These are phyloP conservation scores for Diabrotica undecimpunctata DNA, from an alignment of 1,140 invertebrate species.

Conservation along the genomic window DNA sequence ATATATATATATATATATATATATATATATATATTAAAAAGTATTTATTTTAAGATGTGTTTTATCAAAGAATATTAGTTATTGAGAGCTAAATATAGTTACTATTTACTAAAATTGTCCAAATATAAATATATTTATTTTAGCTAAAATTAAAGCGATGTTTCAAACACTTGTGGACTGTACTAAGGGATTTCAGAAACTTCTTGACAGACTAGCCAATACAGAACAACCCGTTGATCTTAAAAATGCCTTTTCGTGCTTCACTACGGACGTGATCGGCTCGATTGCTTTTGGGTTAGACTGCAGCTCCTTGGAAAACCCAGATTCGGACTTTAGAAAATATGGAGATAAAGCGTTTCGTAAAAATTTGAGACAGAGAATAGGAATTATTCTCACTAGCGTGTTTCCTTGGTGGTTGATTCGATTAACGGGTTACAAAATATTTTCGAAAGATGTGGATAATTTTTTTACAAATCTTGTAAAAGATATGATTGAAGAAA, in stretches of 20 bases:
- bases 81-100: too few species aligned
- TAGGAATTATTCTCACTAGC: background rate
- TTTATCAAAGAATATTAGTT: too few species aligned
- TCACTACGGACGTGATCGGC: constrained; percentile 21
- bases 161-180: constrained; percentile 24
- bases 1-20: too few species aligned
- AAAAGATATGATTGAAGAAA: constrained; percentile 38
- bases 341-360: constrained; percentile 3
- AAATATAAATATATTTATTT: too few species aligned
- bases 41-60: too few species aligned
- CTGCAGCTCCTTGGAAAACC: constrained; percentile 46
- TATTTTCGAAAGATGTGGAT: constrained; percentile 10
- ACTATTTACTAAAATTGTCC: too few species aligned
- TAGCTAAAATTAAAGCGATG: constrained; percentile 29
- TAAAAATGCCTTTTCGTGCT: constrained; percentile 20
- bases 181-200: constrained; percentile 10
- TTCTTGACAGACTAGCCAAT: constrained; percentile 7
- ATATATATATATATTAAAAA: too few species aligned
- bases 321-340: constrained; percentile 40
- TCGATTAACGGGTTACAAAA: background rate
- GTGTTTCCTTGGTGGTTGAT: background rate
- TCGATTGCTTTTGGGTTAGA: constrained; percentile 50
- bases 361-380: background rate
- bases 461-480: constrained; percentile 39
- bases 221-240: constrained; percentile 17